Base-by-base conservation (phyloP, 2,888 invertebrate species). In the Folsomia manolachei region DNA sequence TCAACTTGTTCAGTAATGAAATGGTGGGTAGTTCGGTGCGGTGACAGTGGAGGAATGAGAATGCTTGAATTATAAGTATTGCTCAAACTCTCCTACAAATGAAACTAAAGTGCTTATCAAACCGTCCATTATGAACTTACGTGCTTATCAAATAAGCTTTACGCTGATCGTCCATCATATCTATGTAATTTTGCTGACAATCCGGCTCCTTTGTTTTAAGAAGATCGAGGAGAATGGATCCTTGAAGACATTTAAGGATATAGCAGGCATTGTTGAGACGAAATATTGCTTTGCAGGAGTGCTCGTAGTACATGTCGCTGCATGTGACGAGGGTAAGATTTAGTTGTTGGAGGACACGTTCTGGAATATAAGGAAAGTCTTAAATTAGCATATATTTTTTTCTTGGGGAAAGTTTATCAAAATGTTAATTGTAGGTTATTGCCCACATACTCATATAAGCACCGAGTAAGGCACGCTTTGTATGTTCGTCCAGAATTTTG, bases 221-320 rank as follows among this genome's bases (percentile, higher is more conserved):
- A 71, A 96, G 86, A 80, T 94, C 93, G 82, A 97, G 85, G 1
- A 97, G 85, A 23, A 90, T 90, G 73, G 92, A 94, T 80, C 94
- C 89, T 81, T 93, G 92, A 25, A 97, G 86, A 11, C 95, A 93
- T 86, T 94, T 95, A n/a, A 96, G 86, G 75, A 97, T 90, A 82
- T 97, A 96, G 83, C 96, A 91, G 79, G 93, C 94, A 84, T 98
- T 98, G 84, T 98, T 98, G 61, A 97, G 86, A 74, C 95, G 89
- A 83, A 97, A 97, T 69, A 97, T 89, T 7, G 95, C 92, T 81
- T 92, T 91, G 19, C 97, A 87, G 1, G 93, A 93, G 61, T 87
- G 85, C 83, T 97, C 97, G 53, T 89, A 90, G 82, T 97, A 97
- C 74, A 93, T 90, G 82, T 97, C 95, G 83, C 95, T 94, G 85